Evolutionary conservation across 2,888 invertebrate genomes (phyloP).

Genomic region (Automeris io): DNA sequence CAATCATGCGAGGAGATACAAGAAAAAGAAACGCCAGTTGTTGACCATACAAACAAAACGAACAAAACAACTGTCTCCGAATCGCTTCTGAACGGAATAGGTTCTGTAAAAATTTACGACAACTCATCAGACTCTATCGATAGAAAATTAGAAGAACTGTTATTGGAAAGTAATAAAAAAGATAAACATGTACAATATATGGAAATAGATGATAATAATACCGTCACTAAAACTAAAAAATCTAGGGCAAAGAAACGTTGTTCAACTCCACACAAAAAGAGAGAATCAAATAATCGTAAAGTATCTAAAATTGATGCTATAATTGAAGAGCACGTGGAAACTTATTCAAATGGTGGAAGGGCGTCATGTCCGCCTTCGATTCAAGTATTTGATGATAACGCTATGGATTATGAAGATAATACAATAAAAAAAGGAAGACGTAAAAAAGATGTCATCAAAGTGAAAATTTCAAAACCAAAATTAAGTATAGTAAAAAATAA

Average conservation of each 20-base stretch:
- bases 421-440: constrained; percentile 24
- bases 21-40: constrained; percentile 23
- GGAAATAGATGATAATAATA: constrained; percentile 21
- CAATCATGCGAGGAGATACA: constrained; percentile 33
- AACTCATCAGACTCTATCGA: constrained; percentile 42
- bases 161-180: constrained; percentile 60
- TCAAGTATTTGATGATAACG: constrained; percentile 21
- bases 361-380: constrained; percentile 49
- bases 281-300: constrained; percentile 23
- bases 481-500: constrained; percentile 19
- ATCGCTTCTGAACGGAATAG: constrained; percentile 37
- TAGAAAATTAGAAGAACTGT: constrained; percentile 39
- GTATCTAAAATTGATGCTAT: constrained; percentile 33
- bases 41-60: constrained; percentile 13
- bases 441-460: constrained; percentile 61
- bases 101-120: constrained; percentile 35
- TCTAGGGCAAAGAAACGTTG: constrained; percentile 35
- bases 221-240: constrained; percentile 1
- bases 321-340: constrained; percentile 48
- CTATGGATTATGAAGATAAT: constrained; percentile 17
- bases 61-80: constrained; percentile 26
- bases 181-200: constrained; percentile 13
- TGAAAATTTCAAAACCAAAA: constrained; percentile 53
- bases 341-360: constrained; percentile 35
- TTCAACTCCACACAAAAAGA: constrained; percentile 47